Percentiles rank a stretch among this genome's conserved stretches.
phyloP scores from a whole-genome alignment of 2,888 invertebrate species.

The Acrocyrtus sp. region DNA sequence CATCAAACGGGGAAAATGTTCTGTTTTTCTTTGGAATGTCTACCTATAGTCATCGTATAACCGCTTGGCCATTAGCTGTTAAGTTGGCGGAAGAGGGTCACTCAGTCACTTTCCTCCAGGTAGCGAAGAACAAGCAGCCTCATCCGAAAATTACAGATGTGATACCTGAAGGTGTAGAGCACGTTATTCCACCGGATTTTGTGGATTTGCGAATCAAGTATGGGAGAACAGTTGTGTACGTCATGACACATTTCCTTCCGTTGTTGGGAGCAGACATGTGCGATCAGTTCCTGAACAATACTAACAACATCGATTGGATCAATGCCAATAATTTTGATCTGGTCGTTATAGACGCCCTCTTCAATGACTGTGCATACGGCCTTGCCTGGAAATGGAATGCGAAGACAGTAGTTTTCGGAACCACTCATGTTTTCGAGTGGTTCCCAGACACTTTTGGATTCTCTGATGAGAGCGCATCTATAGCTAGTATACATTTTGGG shows the following conservation, averaged over 20 bases:
- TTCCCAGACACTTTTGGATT: constrained; percentile 46
- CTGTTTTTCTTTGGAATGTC: constrained; percentile 56
- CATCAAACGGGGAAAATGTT: constrained; percentile 36
- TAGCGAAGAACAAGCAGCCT: constrained; percentile 31
- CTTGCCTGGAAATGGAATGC: constrained; percentile 51
- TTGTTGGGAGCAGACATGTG: constrained; percentile 29
- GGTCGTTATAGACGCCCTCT: constrained; percentile 49
- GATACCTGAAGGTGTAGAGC: constrained; percentile 5
- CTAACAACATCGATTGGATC: constrained; percentile 35
- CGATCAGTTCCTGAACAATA: constrained; percentile 22
- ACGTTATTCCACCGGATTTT: constrained; percentile 11
- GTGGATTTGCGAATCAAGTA: constrained; percentile 25
- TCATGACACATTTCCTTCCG: constrained; percentile 27
- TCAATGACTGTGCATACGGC: constrained; percentile 51
- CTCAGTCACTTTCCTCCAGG: constrained; percentile 48
- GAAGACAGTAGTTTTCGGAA: constrained; percentile 39
- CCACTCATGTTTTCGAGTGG: constrained; percentile 49
- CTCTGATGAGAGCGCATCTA: constrained; percentile 24
- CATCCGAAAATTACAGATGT: constrained; percentile 46
- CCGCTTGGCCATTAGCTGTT: constrained; percentile 51
- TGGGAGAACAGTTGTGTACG: constrained; percentile 8
- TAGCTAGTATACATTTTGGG: constrained; percentile 23
- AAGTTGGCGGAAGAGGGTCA: constrained; percentile 46
- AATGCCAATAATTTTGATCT: constrained; percentile 42
- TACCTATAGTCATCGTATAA: constrained; percentile 54